Percentiles rank a stretch among this genome's conserved stretches.
These are phyloP conservation scores for Bellardia bayeri DNA, from an alignment of 2,888 invertebrate genomes.

Conservation along the genomic window DNA sequence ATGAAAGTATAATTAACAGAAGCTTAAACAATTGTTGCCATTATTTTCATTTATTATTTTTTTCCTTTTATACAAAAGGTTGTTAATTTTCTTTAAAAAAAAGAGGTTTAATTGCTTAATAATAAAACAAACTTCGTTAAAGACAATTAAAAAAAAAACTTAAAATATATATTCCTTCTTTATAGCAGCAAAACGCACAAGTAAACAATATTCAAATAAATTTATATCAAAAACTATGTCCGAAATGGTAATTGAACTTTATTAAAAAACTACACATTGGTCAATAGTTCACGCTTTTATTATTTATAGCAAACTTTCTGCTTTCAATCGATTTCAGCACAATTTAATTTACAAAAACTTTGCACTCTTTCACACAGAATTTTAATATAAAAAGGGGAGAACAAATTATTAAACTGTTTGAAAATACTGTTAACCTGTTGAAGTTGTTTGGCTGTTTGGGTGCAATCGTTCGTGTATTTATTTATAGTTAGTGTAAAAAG, in stretches of 20 bases:
- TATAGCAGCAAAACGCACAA: not conserved
- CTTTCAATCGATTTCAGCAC: constrained; percentile 41
- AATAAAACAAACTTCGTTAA: too few species aligned
- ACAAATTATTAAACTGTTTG: constrained; percentile 18
- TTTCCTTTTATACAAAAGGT: too few species aligned
- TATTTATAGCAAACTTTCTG: constrained; percentile 26
- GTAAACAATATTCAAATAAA: not conserved
- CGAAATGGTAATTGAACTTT: constrained; percentile 30
- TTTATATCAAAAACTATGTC: not conserved
- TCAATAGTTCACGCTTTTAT: constrained; percentile 30
- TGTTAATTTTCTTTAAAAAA: too few species aligned
- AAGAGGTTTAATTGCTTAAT: too few species aligned
- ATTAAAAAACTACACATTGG: constrained; percentile 23
- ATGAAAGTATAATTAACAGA: too few species aligned
- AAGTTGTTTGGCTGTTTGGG: constrained; percentile 4
- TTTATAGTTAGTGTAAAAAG: not conserved
- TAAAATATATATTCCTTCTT: too few species aligned
- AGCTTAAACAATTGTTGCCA: too few species aligned
- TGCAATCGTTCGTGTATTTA: not conserved
- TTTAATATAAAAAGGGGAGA: constrained; percentile 3
- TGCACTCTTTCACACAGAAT: not conserved
- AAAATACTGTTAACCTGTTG: constrained; percentile 41
- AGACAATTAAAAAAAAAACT: too few species aligned
- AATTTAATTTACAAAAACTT: constrained; percentile 40
- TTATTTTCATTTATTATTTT: too few species aligned